These are phyloP conservation scores for Unio delphinus DNA, from an alignment of 2,888 invertebrate genomes.

Conservation along the genomic window DNA sequence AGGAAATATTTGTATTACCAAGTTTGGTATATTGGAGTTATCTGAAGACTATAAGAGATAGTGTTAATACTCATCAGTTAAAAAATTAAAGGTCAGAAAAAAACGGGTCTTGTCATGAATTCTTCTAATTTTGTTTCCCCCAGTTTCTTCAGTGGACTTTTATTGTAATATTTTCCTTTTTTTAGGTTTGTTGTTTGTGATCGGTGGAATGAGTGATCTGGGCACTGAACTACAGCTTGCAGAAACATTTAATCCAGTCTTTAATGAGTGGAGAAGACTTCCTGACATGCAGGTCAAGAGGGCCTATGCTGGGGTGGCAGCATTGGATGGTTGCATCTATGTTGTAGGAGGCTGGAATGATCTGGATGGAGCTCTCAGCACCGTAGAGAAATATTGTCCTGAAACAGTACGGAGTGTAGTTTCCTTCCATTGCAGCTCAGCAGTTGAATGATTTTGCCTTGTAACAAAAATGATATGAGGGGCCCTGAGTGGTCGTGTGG, in stretches of 20 bases:
- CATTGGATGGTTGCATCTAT: constrained; percentile 83
- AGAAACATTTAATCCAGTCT: constrained; percentile 77
- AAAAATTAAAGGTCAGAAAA: no score
- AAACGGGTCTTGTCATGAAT: no score
- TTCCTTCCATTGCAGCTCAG: no score
- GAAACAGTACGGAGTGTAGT: constrained; percentile 77
- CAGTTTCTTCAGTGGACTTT: neutral
- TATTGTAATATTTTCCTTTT: constrained; percentile 22
- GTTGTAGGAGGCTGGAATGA: constrained; percentile 91
- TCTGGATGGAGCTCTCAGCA: constrained; percentile 82
- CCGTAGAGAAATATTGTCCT: constrained; percentile 87
- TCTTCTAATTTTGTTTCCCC: no score
- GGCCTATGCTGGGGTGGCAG: constrained; percentile 91
- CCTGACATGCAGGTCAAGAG: constrained; percentile 86
- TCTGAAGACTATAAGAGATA: no score
- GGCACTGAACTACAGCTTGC: constrained; percentile 57
- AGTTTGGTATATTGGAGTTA: no score
- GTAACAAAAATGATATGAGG: no score
- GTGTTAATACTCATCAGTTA: no score
- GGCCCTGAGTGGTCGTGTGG: no score
- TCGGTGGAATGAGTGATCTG: constrained; percentile 80
- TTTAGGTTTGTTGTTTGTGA: constrained; percentile 87
- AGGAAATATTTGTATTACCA: no score
- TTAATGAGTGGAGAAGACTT: constrained; percentile 84
- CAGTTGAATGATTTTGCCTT: no score